Conservation (phyloP, 2,113 vertebrate genomes). For the Mixornis gularis region DNA sequence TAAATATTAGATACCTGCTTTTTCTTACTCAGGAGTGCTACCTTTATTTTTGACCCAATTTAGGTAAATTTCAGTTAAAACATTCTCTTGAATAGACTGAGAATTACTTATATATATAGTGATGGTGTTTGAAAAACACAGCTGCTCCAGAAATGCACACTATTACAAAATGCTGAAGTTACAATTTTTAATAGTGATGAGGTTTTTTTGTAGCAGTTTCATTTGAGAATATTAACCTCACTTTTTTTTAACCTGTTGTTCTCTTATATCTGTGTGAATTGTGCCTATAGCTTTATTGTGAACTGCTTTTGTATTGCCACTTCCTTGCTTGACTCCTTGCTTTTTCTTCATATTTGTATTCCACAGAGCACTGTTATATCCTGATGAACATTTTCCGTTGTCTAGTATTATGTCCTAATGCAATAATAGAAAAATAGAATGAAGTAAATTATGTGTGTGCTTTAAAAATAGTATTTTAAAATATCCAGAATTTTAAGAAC, state of each 20-base stretch:
- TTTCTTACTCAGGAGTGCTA: not conserved
- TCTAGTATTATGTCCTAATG: not conserved
- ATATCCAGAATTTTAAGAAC: not conserved
- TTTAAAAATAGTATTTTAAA: not conserved
- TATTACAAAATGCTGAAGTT: not conserved
- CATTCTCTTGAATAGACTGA: not conserved
- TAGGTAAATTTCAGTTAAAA: not conserved
- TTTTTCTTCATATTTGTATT: not conserved
- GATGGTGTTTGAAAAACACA: not conserved
- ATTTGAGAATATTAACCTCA: not conserved
- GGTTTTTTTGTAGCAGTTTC: not conserved
- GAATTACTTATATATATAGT: not conserved
- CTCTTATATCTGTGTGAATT: not conserved
- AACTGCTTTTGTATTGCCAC: not conserved
- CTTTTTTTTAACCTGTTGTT: not conserved
- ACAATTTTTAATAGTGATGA: not conserved
- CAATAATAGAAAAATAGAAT: not conserved
- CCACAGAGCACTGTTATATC: not conserved
- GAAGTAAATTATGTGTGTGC: not conserved
- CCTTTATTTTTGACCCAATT: not conserved
- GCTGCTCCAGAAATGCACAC: not conserved
- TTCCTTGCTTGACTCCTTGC: not conserved
- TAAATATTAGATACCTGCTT: not conserved
- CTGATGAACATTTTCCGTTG: not conserved
- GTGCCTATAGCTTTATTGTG: not conserved